Evolutionary conservation across 2,888 invertebrate species (phyloP).

Genomic region (Auanema freiburgensis): DNA sequence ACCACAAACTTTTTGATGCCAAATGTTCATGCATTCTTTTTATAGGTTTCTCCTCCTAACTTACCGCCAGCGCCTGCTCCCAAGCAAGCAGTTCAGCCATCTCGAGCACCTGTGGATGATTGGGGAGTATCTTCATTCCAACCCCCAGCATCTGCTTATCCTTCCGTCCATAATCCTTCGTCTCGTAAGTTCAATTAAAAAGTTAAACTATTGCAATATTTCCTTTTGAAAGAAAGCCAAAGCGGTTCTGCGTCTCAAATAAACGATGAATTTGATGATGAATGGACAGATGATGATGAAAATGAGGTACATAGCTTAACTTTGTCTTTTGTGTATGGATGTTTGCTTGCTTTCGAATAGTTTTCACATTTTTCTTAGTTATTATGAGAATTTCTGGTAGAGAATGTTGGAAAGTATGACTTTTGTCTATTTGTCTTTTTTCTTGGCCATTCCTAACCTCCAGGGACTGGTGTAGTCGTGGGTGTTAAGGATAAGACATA

Average conservation of each 20-base stretch:
- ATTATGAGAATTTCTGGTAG: background rate
- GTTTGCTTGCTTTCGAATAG: background rate
- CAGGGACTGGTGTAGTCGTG: background rate
- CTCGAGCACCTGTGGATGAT: slow-evolving; percentile 12
- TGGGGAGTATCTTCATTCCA: slow-evolving; percentile 21
- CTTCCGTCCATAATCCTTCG: background rate
- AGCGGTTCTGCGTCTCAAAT: slow-evolving; percentile 72
- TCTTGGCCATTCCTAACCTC: background rate
- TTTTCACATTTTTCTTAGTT: background rate
- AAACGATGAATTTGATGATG: slow-evolving; percentile 61
- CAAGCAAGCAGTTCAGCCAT: background rate
- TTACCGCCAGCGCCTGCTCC: too few relatives aligned
- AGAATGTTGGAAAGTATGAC: background rate
- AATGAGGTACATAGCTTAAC: slow-evolving; percentile 43
- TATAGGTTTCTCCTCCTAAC: too few relatives aligned
- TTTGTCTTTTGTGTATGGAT: background rate
- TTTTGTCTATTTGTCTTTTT: background rate
- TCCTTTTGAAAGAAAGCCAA: too few relatives aligned
- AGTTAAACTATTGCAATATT: background rate
- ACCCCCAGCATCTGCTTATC: slow-evolving; percentile 14
- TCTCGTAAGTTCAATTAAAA: background rate
- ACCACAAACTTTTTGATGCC: slow-evolving; percentile 63
- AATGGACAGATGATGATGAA: slow-evolving; percentile 63
- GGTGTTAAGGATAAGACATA: background rate
- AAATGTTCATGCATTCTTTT: too few relatives aligned